Conservation (phyloP, 2,797 vertebrate genomes). For the Brachymystax lenok region DNA sequence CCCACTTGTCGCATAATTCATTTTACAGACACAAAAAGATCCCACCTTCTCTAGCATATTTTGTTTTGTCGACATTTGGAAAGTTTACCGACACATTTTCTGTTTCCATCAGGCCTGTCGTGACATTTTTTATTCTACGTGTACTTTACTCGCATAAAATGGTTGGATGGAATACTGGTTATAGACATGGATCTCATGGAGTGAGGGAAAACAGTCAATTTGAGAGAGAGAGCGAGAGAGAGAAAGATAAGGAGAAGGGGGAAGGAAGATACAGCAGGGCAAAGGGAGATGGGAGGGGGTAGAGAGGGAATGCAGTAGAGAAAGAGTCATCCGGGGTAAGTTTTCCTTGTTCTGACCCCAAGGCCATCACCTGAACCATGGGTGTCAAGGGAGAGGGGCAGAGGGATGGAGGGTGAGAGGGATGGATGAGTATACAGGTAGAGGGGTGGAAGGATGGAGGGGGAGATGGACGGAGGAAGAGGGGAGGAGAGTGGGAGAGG, state of each 20-base stretch:
- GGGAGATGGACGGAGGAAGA: neutral
- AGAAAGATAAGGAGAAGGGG: conserved; percentile 3
- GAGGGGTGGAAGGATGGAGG: neutral
- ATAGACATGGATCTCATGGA: neutral
- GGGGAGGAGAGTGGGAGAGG: conserved; percentile 21
- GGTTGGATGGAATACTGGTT: too few species aligned
- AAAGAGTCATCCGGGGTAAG: conserved; percentile 61
- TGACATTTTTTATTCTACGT: too few species aligned
- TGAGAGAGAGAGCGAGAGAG: neutral
- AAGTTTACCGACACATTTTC: too few species aligned
- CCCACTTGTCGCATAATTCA: too few species aligned
- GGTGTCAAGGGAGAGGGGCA: neutral
- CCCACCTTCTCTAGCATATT: too few species aligned
- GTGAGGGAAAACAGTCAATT: neutral
- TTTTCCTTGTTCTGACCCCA: conserved; percentile 59
- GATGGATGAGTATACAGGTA: neutral
- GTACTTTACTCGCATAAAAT: too few species aligned
- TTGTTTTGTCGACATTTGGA: too few species aligned
- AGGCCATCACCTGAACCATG: conserved; percentile 57
- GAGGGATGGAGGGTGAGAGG: conserved; percentile 43
- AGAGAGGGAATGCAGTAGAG: neutral
- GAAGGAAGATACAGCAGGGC: neutral
- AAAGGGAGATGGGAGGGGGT: neutral
- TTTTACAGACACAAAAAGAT: too few species aligned
- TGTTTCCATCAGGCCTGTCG: too few species aligned